Evolutionary conservation across 2,888 invertebrate species (phyloP).

Genomic region (Drosophila mulleri): DNA sequence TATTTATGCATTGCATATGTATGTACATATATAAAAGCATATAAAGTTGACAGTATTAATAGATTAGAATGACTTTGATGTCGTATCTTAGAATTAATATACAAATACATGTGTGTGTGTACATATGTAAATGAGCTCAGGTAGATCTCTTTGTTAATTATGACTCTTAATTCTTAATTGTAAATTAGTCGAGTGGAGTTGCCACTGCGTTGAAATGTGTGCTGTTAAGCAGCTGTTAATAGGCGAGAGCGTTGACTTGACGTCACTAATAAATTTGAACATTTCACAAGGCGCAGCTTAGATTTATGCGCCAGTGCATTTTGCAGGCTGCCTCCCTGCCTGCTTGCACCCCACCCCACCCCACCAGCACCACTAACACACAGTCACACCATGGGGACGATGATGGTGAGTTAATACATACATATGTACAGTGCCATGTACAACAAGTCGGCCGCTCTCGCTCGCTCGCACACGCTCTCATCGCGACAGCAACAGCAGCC

Average conservation of each 20-base stretch:
- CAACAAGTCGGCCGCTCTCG: slow-evolving; percentile 57
- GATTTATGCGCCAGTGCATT: slow-evolving; percentile 60
- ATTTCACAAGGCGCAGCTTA: slow-evolving; percentile 52
- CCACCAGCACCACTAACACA: slow-evolving; percentile 3
- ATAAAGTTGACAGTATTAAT: slow-evolving; percentile 33
- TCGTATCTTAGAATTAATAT: neutral
- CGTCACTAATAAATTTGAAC: slow-evolving; percentile 59
- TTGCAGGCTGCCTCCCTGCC: slow-evolving; percentile 33
- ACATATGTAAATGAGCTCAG: slow-evolving; percentile 36
- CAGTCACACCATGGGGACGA: slow-evolving; percentile 38
- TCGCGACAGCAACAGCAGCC: slow-evolving; percentile 41
- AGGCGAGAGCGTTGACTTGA: slow-evolving; percentile 46
- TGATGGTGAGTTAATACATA: slow-evolving; percentile 71
- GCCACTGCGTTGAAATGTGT: slow-evolving; percentile 47
- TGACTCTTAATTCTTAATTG: slow-evolving; percentile 49
- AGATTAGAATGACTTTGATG: slow-evolving; percentile 47
- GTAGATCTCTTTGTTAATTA: slow-evolving; percentile 42
- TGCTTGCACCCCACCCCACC: slow-evolving; percentile 10
- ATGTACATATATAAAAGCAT: slow-evolving; percentile 7
- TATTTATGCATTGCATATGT: neutral
- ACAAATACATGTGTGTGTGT: slow-evolving; percentile 6
- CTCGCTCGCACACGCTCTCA: slow-evolving; percentile 52
- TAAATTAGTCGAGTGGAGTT: slow-evolving; percentile 48
- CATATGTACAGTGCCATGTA: slow-evolving; percentile 58
- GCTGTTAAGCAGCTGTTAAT: slow-evolving; percentile 37